Conservation (phyloP, 2,113 vertebrate genomes). For the Oncorhynchus keta region DNA sequence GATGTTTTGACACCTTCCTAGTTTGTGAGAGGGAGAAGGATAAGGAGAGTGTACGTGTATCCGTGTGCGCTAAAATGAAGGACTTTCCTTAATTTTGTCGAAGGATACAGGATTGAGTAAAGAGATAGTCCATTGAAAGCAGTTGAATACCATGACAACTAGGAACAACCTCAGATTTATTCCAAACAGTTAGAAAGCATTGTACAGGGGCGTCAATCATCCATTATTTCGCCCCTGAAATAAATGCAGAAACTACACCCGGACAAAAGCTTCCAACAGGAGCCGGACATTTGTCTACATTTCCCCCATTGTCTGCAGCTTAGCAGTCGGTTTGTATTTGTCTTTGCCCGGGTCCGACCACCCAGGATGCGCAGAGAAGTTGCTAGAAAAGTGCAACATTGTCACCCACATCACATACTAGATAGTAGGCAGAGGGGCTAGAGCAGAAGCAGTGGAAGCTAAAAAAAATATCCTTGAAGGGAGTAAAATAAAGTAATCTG, state of each 20-base stretch:
- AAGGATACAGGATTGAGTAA: constrained; percentile 97
- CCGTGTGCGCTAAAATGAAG: constrained; percentile 71
- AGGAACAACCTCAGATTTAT: constrained; percentile 99
- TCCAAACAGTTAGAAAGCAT: constrained; percentile 99
- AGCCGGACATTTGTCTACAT: constrained; percentile 99
- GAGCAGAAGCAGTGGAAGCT: constrained; percentile 45
- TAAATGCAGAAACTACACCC: constrained; percentile 99
- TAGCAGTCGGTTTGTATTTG: constrained; percentile 99
- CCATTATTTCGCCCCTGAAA: constrained; percentile 99
- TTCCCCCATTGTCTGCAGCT: constrained; percentile 99
- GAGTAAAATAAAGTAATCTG: constrained; percentile 74
- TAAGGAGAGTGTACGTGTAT: constrained; percentile 16
- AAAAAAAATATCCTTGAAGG: constrained; percentile 58
- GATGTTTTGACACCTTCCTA: background rate
- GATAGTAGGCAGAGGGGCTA: constrained; percentile 77
- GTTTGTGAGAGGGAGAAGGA: constrained; percentile 7
- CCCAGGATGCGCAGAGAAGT: constrained; percentile 96
- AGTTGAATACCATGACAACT: constrained; percentile 99
- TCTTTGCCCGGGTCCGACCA: constrained; percentile 99
- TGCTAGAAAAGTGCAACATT: constrained; percentile 89
- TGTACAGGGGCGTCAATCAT: constrained; percentile 99
- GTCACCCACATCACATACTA: constrained; percentile 98
- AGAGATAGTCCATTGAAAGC: constrained; percentile 99
- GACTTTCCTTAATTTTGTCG: constrained; percentile 93
- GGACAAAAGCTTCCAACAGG: constrained; percentile 99